Evolutionary conservation across 2,888 invertebrate genomes (phyloP).

Genomic region (Stenchaetothrips biformis): DNA sequence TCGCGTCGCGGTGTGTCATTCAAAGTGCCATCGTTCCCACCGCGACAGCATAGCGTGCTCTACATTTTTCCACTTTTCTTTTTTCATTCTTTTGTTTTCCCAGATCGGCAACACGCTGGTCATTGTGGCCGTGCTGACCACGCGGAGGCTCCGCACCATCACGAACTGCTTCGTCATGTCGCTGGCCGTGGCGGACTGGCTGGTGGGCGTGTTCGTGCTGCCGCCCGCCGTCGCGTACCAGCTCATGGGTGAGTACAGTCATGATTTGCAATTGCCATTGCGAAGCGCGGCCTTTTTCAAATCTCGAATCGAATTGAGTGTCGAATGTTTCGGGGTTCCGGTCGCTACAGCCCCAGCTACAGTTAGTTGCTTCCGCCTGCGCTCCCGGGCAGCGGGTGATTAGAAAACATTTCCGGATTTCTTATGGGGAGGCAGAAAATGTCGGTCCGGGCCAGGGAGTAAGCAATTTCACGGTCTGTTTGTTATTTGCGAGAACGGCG

Average conservation of each 20-base stretch:
- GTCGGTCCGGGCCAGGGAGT: not conserved
- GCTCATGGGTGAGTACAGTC: slow-evolving; percentile 64
- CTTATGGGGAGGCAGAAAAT: not conserved
- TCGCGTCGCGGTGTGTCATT: too few species aligned
- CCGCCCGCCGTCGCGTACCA: slow-evolving; percentile 89
- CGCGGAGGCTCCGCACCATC: slow-evolving; percentile 79
- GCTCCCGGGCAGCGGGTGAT: too few species aligned
- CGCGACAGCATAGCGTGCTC: not conserved
- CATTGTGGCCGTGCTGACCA: slow-evolving; percentile 81
- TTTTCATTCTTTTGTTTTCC: slow-evolving; percentile 32
- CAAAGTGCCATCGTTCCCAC: not conserved
- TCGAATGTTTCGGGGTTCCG: too few species aligned
- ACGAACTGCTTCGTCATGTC: slow-evolving; percentile 96
- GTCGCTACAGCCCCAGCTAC: too few species aligned
- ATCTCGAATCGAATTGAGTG: too few species aligned
- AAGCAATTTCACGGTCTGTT: not conserved
- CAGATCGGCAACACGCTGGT: slow-evolving; percentile 81
- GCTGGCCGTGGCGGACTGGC: slow-evolving; percentile 84
- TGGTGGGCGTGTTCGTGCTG: slow-evolving; percentile 91
- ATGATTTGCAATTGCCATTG: too few species aligned
- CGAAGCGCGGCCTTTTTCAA: too few species aligned
- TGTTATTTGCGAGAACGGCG: not conserved
- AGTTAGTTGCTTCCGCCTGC: too few species aligned
- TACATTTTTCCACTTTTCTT: too few species aligned
- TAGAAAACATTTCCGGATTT: not conserved